Conservation (phyloP, 2,888 invertebrate genomes). For the Pterobdella sp. region DNA sequence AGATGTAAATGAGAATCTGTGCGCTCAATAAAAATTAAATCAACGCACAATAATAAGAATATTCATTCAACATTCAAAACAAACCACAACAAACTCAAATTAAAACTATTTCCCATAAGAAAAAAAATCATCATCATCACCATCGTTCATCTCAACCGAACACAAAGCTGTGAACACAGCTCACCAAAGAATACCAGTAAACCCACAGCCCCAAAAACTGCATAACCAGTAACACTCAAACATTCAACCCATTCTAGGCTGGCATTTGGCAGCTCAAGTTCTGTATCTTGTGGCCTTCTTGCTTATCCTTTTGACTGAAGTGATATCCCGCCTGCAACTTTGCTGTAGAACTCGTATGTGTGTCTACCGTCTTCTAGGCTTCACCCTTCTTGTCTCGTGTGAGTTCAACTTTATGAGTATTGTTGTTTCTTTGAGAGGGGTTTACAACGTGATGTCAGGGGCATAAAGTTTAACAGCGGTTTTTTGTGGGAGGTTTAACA, state of each 20-base stretch:
- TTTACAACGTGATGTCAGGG: not conserved
- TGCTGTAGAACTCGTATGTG: slow-evolving; percentile 28
- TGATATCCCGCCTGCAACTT: slow-evolving; percentile 28
- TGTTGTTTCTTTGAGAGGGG: not conserved
- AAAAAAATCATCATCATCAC: no score
- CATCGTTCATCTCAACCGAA: no score
- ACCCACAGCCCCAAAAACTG: no score
- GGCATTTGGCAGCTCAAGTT: slow-evolving; percentile 31
- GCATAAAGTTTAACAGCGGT: not conserved
- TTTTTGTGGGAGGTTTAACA: not conserved
- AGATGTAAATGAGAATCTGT: no score
- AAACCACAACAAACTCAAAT: no score
- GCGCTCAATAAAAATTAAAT: no score
- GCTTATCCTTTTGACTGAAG: slow-evolving; percentile 29
- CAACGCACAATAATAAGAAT: no score
- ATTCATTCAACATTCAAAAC: no score
- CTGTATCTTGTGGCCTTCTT: slow-evolving; percentile 26
- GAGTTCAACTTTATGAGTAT: not conserved
- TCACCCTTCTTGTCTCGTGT: slow-evolving; percentile 31
- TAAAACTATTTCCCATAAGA: no score
- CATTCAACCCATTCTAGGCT: slow-evolving; percentile 11
- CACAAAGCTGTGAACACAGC: no score
- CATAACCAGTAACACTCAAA: no score
- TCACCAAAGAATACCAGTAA: no score
- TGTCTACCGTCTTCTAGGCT: slow-evolving; percentile 29